Evolutionary conservation across 92 coral and sea anemone genomes (phyloP), one percentile per base, ranked within the genome.

Genomic region (Metridium senile): DNA sequence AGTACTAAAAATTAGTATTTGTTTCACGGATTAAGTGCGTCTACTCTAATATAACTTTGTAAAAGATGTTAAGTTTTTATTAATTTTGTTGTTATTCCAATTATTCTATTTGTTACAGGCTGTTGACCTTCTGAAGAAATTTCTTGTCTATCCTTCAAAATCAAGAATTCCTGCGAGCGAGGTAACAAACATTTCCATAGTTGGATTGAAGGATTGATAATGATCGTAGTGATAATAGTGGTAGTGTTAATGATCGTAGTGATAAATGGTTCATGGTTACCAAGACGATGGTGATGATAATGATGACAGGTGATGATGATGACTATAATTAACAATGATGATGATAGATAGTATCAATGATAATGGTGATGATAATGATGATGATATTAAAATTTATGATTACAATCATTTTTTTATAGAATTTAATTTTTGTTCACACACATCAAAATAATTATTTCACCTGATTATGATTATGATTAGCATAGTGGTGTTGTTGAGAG

Each of bases 121-220:
- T 27, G 81, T 96, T 53, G 97, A 92, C 46, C 81, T 96, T 58
- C 84, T 96, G 53, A 96, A 96, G 81, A 86, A 82, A 49, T 96
- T 96, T 74, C 84, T 96, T 22, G 99, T 96, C 72, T 96, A 96
- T 79, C 97, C 93, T 58, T 96, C 99, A 17, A 96, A 92, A 63
- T 74, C 85, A 61, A 80, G 99, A 78, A 88, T 96, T 39, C 92
- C 97, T 33, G 99, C 99, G 11, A 80, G 91, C 17, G 96, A 96
- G 93, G 99, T 96, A 58, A 73, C 71, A 8, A 46, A n/a, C 25
- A 21, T 19, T 59, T 6, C 13, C 49, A 39, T 39, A 13, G 49
- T 39, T 6, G 49, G 30, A 6, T 2, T 59, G 66, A 7, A 23
- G 31, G 3, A 1, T 3, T 59, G 31, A 59, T 30, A 26, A 22